phyloP scores from a whole-genome alignment of 2,888 invertebrate genomes.

The Lithosia quadra region DNA sequence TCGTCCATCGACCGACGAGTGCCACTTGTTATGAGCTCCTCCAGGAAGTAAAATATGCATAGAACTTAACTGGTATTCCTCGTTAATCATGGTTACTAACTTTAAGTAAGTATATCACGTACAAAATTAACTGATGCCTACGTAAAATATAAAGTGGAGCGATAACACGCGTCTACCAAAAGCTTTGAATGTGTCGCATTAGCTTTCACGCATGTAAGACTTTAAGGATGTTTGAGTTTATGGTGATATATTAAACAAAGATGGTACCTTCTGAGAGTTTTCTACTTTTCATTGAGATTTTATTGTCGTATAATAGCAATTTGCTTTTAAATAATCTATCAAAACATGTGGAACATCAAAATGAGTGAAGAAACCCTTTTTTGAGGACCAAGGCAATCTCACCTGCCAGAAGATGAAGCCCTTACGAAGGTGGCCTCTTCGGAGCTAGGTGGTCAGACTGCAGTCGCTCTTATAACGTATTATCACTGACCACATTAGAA shows the following conservation, averaged over 20 bases:
- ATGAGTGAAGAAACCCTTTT: too few species aligned
- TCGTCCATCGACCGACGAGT: not conserved
- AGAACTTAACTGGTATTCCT: not conserved
- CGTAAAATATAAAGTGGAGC: constrained; percentile 14
- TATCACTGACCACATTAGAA: too few species aligned
- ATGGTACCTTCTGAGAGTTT: not conserved
- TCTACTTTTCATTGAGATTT: not conserved
- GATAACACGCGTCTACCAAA: constrained; percentile 11
- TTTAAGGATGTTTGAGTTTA: constrained; percentile 5
- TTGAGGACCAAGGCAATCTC: too few species aligned
- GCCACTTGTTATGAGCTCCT: not conserved
- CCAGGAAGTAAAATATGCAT: not conserved
- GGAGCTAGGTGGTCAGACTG: too few species aligned
- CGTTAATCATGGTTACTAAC: constrained; percentile 3
- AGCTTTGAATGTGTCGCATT: constrained; percentile 9
- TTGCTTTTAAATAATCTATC: too few species aligned
- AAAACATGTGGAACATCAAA: too few species aligned
- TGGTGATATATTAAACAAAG: constrained; percentile 8
- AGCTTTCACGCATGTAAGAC: constrained; percentile 11
- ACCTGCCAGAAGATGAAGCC: too few species aligned
- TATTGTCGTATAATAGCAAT: too few species aligned
- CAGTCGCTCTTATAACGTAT: too few species aligned
- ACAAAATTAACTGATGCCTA: constrained; percentile 12
- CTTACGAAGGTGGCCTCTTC: too few species aligned
- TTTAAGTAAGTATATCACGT: constrained; percentile 8